Conservation (phyloP, 1,140 invertebrate genomes). For the Eubasilissa regina region DNA sequence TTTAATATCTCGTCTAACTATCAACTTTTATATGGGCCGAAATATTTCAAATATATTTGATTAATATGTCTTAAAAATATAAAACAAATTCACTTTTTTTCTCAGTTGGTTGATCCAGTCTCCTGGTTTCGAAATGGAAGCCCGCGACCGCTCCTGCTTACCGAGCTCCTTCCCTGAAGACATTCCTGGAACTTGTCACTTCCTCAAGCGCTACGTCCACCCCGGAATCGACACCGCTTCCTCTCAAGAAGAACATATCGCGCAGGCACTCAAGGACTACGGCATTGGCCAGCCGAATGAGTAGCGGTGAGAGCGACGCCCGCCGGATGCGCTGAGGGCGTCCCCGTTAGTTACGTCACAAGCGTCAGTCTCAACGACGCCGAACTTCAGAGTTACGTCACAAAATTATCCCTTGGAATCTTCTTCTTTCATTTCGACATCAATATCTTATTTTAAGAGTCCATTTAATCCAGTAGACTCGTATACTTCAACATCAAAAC, state of each 20-base stretch:
- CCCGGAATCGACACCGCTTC: constrained; percentile 74
- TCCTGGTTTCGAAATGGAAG: constrained; percentile 84
- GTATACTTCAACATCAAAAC: no score
- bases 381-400: no score
- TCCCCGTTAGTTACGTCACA: neutral
- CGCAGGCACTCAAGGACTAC: constrained; percentile 49
- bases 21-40: no score
- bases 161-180: constrained; percentile 89
- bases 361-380: constrained; percentile 5
- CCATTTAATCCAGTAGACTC: no score
- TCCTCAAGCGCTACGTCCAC: constrained; percentile 86
- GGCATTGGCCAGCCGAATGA: constrained; percentile 51
- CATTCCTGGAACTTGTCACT: constrained; percentile 87
- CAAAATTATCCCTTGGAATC: no score
- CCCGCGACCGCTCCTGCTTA: constrained; percentile 82
- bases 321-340: constrained; percentile 14
- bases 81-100: neutral
- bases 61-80: constrained; percentile 18
- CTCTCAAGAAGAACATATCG: constrained; percentile 78
- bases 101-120: constrained; percentile 81
- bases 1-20: no score
- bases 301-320: constrained; percentile 42
- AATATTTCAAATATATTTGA: no score
- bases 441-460: no score
- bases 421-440: no score